Base-by-base conservation (phyloP, 1,140 invertebrate species). In the Sitodiplosis mosellana region DNA sequence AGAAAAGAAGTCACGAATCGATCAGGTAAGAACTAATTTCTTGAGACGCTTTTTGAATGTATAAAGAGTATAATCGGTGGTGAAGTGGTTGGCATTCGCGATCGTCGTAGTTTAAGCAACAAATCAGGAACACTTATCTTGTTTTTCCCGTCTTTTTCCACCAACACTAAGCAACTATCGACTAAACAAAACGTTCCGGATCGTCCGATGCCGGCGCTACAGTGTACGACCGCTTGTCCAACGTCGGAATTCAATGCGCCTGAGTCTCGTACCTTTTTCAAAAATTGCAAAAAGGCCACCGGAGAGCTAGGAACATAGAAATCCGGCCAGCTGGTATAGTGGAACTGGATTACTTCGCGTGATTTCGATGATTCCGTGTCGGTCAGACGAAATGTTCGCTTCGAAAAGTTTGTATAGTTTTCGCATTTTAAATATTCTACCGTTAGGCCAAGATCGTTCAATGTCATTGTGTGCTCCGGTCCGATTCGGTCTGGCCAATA, bases 261-360 rank as follows among this genome's bases (percentile, higher is more conserved):
- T 7, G 81, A 81, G 52, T 76, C 70, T 49, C 89, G 75, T 11
- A 44, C 42, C 15, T 18, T 4, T 41, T 76, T 72, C 46, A 93
- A 68, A 61, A 91, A 93, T 52, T 80, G 73, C 37, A 94, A 69
- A 69, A 97, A 96, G n/a, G 83, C 83, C 43, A 76, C 76, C 1
- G 92, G 88, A 45, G 86, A 91, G 53, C 81, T 76, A 14, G 95
- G 95, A 38, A 96, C 89, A 12, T 92, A 92, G 69, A 97, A 98
- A 71, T 99, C 95, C 12, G 95, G 94, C 95, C 95, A 99, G 14
- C 85, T 88, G n/a, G 80, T 91, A 63, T 96, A 98, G 68, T 98
- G 91, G 67, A 88, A 96, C 64, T 97, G 92, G 49, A 85, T 66
- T 53, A 93, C 77, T 54, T 86, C 79, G 52, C 87, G 73, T 55